Evolutionary conservation across 2,113 vertebrate genomes (phyloP).

Genomic region (Psilopsiagon aurifrons): DNA sequence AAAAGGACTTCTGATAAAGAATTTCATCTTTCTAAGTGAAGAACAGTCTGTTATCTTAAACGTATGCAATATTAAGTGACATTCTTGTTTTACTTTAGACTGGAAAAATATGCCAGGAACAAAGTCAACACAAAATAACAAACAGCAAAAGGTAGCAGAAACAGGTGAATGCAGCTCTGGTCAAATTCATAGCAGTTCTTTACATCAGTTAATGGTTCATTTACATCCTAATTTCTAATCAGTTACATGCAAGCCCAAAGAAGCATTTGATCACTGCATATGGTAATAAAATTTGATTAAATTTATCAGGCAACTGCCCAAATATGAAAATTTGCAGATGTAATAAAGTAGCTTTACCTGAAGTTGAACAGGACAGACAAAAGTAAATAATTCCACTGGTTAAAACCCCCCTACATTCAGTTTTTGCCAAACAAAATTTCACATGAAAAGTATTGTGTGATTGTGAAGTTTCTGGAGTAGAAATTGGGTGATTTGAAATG

Average conservation of each 20-base stretch:
- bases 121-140: constrained; percentile 79
- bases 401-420: constrained; percentile 83
- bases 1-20: constrained; percentile 63
- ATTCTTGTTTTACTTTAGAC: constrained; percentile 77
- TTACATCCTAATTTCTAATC: constrained; percentile 85
- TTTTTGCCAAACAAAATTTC: constrained; percentile 83
- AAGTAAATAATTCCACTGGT: constrained; percentile 79
- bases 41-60: constrained; percentile 74
- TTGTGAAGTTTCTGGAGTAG: constrained; percentile 79
- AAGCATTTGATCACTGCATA: constrained; percentile 87
- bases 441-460: constrained; percentile 77
- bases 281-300: constrained; percentile 83
- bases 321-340: constrained; percentile 83
- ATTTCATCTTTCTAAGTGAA: constrained; percentile 65
- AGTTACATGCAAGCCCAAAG: constrained; percentile 87
- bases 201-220: neutral
- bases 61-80: constrained; percentile 77
- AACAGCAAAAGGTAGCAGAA: constrained; percentile 73
- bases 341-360: constrained; percentile 81
- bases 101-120: constrained; percentile 78
- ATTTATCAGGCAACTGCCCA: constrained; percentile 87
- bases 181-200: too few species aligned
- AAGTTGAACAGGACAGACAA: constrained; percentile 81
- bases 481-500: constrained; percentile 85
- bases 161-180: constrained; percentile 67